These are phyloP conservation scores for Sternotherus odoratus DNA, from an alignment of 2,797 vertebrate genomes.

Conservation along the genomic window DNA sequence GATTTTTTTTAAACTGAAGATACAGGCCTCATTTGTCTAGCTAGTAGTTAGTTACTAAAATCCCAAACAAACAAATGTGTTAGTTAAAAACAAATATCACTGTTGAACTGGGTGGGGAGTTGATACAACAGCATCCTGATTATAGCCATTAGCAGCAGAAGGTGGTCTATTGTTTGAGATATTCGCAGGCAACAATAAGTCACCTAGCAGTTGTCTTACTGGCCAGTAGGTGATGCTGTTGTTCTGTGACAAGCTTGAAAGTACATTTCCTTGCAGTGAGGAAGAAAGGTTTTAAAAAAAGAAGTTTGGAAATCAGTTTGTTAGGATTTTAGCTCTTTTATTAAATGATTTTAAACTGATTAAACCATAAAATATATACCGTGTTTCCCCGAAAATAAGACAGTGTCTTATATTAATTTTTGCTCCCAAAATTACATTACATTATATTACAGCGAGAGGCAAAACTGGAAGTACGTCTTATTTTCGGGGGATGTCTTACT, in stretches of 20 bases:
- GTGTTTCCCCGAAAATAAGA: too few relatives aligned
- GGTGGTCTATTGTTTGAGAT: background rate
- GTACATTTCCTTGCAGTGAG: fast-evolving
- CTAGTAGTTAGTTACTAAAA: background rate
- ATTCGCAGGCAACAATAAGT: background rate
- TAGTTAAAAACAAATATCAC: fast-evolving
- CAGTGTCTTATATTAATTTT: too few relatives aligned
- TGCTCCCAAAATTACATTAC: too few relatives aligned
- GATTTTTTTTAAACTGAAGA: background rate
- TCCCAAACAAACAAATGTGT: fast-evolving
- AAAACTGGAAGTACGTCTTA: too few relatives aligned
- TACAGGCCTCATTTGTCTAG: background rate
- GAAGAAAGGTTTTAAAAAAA: background rate
- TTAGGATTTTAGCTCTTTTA: background rate
- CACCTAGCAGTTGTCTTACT: background rate
- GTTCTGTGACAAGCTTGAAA: fast-evolving
- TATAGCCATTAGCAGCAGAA: background rate
- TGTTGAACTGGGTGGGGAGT: background rate
- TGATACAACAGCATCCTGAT: background rate
- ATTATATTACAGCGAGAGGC: too few relatives aligned
- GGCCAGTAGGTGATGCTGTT: background rate
- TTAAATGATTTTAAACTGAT: background rate
- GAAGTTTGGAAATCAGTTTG: background rate
- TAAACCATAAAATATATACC: background rate
- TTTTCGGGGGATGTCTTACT: too few relatives aligned